A percentile compares a stretch with the other conserved stretches of the same genome.
These are phyloP conservation scores for Pandemis heparana DNA, from an alignment of 2,888 invertebrate species.

Conservation along the genomic window DNA sequence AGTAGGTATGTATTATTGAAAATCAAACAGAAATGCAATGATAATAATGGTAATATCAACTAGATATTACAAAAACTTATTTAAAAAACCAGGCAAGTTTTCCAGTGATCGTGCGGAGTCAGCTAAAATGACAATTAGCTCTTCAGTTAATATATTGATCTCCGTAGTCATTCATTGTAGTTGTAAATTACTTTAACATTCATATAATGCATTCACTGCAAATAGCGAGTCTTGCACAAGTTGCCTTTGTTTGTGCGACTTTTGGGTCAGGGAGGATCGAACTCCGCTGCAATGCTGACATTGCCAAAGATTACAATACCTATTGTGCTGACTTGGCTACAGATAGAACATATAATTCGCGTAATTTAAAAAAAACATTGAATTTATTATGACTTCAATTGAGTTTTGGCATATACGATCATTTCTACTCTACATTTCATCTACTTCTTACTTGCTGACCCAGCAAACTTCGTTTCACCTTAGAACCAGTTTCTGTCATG, in stretches of 20 bases:
- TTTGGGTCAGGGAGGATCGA: slow-evolving; percentile 21
- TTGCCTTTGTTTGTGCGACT: slow-evolving; percentile 5
- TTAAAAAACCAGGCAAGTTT: not conserved
- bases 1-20: too few species aligned
- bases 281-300: slow-evolving; percentile 12
- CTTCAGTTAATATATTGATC: not conserved
- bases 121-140: not conserved
- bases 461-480: too few species aligned
- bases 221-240: slow-evolving; percentile 3
- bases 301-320: slow-evolving; percentile 16
- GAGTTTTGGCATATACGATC: too few species aligned
- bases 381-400: too few species aligned
- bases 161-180: not conserved
- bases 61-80: not conserved
- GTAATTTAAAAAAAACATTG: not conserved
- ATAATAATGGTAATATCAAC: too few species aligned
- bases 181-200: not conserved
- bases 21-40: too few species aligned
- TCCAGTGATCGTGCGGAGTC: not conserved
- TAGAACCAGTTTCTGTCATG: too few species aligned
- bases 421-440: too few species aligned
- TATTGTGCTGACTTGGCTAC: slow-evolving; percentile 2
- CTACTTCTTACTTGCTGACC: too few species aligned
- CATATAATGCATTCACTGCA: slow-evolving; percentile 1
- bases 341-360: not conserved